phyloP scores from a whole-genome alignment of 2,113 vertebrate species.

The Loxodonta africana region DNA sequence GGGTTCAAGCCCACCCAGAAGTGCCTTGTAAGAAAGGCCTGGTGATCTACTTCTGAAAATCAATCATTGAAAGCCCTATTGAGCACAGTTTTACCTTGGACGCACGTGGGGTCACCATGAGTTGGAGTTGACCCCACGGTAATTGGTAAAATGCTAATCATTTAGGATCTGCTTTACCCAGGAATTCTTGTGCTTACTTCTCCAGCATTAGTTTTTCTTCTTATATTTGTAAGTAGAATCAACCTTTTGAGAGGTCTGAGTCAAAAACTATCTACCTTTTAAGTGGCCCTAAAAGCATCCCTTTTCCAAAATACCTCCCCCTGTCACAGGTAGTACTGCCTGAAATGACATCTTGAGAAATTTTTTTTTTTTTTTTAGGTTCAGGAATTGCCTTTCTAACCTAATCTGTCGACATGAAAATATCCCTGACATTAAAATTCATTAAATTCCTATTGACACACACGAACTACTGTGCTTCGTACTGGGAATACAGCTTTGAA shows the following conservation, averaged over 20 bases:
- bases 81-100: neutral
- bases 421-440: neutral
- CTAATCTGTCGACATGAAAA: neutral
- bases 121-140: neutral
- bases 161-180: neutral
- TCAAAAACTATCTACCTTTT: conserved; percentile 17
- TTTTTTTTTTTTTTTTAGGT: neutral
- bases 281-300: neutral
- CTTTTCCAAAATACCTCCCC: neutral
- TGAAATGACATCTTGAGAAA: neutral
- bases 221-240: neutral
- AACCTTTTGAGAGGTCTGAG: neutral
- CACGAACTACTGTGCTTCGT: neutral
- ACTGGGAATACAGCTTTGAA: neutral
- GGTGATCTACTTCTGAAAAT: neutral
- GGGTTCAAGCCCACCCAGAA: neutral
- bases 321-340: neutral
- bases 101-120: neutral
- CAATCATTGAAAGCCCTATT: neutral
- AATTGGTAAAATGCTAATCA: neutral
- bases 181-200: neutral
- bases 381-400: neutral
- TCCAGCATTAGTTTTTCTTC: neutral
- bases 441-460: neutral
- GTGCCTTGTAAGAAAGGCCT: neutral